Conservation (phyloP, 2,113 vertebrate genomes). For the Amazona vittata region DNA sequence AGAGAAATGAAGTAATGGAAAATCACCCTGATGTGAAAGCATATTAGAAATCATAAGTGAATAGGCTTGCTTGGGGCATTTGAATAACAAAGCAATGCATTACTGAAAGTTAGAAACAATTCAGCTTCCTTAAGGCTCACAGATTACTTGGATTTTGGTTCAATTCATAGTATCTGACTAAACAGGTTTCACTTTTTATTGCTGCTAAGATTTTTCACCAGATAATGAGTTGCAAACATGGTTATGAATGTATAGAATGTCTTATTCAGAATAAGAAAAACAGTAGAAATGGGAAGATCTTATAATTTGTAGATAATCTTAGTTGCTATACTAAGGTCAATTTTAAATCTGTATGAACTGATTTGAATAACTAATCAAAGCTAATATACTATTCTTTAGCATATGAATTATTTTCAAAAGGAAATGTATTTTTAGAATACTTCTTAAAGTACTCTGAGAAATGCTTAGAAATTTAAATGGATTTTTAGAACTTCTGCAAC, state of each 20-base stretch:
- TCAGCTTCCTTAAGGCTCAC: conserved; percentile 2
- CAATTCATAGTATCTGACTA: not conserved
- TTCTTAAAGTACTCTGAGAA: not conserved
- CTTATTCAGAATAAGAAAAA: not conserved
- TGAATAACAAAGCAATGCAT: conserved; percentile 7
- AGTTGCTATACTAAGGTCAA: not conserved
- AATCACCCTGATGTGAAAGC: conserved; percentile 56
- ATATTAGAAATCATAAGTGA: conserved; percentile 49
- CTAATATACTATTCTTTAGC: not conserved
- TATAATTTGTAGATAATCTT: not conserved
- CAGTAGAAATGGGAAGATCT: not conserved
- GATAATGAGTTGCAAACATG: not conserved
- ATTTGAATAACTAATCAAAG: not conserved
- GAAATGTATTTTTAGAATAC: not conserved
- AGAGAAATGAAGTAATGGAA: conserved; percentile 57
- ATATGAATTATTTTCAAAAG: not conserved
- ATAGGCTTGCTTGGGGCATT: not conserved
- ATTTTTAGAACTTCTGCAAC: not conserved
- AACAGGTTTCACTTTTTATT: not conserved
- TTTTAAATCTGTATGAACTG: not conserved
- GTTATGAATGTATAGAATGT: not conserved
- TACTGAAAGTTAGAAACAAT: not conserved
- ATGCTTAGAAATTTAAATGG: not conserved
- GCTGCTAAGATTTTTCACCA: not conserved
- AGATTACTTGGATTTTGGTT: not conserved